Evolutionary conservation across 2,113 vertebrate genomes (phyloP).

Genomic region (Misgurnus anguillicaudatus): DNA sequence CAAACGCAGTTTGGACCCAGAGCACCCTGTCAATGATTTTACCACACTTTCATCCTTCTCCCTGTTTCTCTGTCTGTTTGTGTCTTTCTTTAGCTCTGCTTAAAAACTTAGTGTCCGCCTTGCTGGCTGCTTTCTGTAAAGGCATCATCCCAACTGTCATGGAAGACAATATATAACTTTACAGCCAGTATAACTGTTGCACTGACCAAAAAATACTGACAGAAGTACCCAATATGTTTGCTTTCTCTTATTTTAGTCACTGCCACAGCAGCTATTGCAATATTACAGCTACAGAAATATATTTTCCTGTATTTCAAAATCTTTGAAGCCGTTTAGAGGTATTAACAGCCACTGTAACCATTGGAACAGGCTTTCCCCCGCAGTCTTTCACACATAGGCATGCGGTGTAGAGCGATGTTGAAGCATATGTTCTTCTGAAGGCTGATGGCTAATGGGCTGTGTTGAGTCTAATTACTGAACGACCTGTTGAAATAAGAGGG

Average conservation of each 20-base stretch:
- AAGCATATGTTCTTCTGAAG: constrained; percentile 41
- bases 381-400: constrained; percentile 32
- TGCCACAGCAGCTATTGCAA: too few species aligned
- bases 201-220: neutral
- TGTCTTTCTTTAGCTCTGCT: neutral
- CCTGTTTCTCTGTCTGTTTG: neutral
- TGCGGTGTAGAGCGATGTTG: constrained; percentile 38
- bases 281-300: neutral
- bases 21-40: constrained; percentile 40
- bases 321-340: neutral
- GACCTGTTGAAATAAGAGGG: constrained; percentile 55
- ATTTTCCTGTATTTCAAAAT: neutral
- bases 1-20: constrained; percentile 58
- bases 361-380: neutral
- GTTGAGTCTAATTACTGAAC: constrained; percentile 52
- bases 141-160: too few species aligned
- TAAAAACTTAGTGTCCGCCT: too few species aligned
- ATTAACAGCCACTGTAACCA: neutral
- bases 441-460: constrained; percentile 54
- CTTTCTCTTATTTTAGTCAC: neutral
- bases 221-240: neutral
- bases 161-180: too few species aligned
- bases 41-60: constrained; percentile 21
- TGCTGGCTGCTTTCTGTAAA: too few species aligned
- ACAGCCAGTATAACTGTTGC: too few species aligned